Evolutionary conservation across 2,888 invertebrate genomes (phyloP), one percentile per base, ranked within the genome.

Genomic region (Orchesellides sinensis): DNA sequence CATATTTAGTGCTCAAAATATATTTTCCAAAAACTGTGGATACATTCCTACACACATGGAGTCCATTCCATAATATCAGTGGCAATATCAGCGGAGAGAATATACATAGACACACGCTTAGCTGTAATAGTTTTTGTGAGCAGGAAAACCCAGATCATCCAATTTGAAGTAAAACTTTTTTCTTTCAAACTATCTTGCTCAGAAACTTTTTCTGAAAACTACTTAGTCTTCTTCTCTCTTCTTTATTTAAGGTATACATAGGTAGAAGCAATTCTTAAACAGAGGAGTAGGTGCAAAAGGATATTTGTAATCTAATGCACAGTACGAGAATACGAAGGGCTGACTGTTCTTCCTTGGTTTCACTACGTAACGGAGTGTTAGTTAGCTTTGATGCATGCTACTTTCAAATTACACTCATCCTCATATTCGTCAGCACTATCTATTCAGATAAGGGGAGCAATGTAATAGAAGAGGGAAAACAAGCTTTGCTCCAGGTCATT

Each of bases 401-500:
- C n/a, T n/a, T 40, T 40, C 14, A 40, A 40, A 40, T 40, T 40
- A 40, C 40, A 14, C 40, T n/a, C n/a, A n/a, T n/a, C n/a, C n/a
- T n/a, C n/a, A n/a, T n/a, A n/a, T 40, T 40, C 40, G n/a, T 40
- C 40, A 40, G 40, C 40, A 40, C 47, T 52, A 52, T 17, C 8
- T 8, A 52, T 52, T 17, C 17, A 21, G 23, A 23, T 21, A 32
- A 10, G 59, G n/a, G 2, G 49, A 17, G 21, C 1, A 49, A 23
- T 17, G 32, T 59, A 59, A 29, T 3, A 59, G 21, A 35, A 25
- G 59, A 32, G 59, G 35, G 56, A 59, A 77, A 77, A 77, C 77
- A 59, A 69, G 77, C 69, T 78, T 69, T 32, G 77, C 77, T 78
- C 69, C 69, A 61, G 77, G 77, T 69, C 49, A 78, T 78, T 32